A percentile compares a stretch with the other conserved stretches of the same genome.
Evolutionary conservation across 2,888 invertebrate genomes (phyloP).

Genomic region (Furcula furcula): DNA sequence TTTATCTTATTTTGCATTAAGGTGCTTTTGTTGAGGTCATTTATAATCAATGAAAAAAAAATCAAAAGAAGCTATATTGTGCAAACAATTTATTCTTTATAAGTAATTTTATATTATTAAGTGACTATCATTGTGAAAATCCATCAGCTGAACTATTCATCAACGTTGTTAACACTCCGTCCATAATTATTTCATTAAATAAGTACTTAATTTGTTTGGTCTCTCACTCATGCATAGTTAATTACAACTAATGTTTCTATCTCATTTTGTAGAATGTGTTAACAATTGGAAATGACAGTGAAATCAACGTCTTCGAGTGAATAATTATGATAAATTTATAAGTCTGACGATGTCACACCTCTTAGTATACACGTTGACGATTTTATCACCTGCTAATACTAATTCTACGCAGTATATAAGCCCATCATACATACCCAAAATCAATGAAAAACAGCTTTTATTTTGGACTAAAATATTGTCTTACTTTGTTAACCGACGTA

Average conservation of each 20-base stretch:
- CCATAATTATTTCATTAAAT: constrained; percentile 65
- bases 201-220: constrained; percentile 75
- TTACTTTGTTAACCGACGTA: no score
- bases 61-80: constrained; percentile 9
- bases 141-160: constrained; percentile 25
- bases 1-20: constrained; percentile 21
- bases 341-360: no score
- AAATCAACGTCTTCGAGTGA: no score
- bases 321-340: no score
- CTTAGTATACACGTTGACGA: no score
- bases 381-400: no score
- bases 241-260: constrained; percentile 22
- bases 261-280: constrained; percentile 28
- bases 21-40: constrained; percentile 36
- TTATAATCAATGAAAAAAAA: constrained; percentile 16
- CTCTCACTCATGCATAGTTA: constrained; percentile 38
- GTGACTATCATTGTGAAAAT: constrained; percentile 17
- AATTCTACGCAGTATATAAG: no score
- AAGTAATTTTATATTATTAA: constrained; percentile 13
- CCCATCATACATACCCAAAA: no score
- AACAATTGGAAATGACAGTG: constrained; percentile 25
- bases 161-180: constrained; percentile 71
- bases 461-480: no score
- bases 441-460: no score
- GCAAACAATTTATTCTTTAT: constrained; percentile 8